phyloP scores from a whole-genome alignment of 2,113 vertebrate species.

The Dipodomys ordii region DNA sequence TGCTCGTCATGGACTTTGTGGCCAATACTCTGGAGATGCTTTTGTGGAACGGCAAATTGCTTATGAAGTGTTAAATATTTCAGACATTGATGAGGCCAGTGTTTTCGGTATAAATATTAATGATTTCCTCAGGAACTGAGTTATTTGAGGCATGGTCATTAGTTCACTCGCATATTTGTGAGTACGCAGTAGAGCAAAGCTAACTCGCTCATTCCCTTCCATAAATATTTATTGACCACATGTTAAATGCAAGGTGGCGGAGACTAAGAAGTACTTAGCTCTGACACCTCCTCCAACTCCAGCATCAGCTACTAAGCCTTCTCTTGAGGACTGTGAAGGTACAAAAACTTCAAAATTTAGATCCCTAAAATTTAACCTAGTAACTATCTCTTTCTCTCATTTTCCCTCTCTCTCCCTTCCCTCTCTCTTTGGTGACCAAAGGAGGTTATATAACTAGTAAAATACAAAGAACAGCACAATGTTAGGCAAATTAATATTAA shows the following conservation, averaged over 20 bases:
- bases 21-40: neutral
- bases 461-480: neutral
- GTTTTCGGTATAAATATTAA: slow-evolving; percentile 24
- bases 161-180: slow-evolving; percentile 39
- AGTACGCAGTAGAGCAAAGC: neutral
- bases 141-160: neutral
- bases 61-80: slow-evolving; percentile 24
- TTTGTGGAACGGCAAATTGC: neutral
- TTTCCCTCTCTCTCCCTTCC: neutral
- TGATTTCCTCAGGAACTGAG: slow-evolving; percentile 2
- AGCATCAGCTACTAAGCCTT: neutral
- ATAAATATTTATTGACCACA: neutral
- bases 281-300: neutral
- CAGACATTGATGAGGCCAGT: neutral
- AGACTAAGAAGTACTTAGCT: neutral
- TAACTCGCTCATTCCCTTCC: slow-evolving; percentile 15
- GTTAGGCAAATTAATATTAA: neutral
- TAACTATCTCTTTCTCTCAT: neutral
- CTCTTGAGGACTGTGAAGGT: neutral
- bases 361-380: neutral
- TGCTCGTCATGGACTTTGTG: neutral
- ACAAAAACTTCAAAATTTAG: neutral
- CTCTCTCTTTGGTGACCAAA: neutral
- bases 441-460: neutral
- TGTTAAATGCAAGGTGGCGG: neutral